A percentile compares a stretch with the other conserved stretches of the same genome.
These are phyloP conservation scores for Carollia perspicillata DNA, from an alignment of 2,113 vertebrate species.

Conservation along the genomic window DNA sequence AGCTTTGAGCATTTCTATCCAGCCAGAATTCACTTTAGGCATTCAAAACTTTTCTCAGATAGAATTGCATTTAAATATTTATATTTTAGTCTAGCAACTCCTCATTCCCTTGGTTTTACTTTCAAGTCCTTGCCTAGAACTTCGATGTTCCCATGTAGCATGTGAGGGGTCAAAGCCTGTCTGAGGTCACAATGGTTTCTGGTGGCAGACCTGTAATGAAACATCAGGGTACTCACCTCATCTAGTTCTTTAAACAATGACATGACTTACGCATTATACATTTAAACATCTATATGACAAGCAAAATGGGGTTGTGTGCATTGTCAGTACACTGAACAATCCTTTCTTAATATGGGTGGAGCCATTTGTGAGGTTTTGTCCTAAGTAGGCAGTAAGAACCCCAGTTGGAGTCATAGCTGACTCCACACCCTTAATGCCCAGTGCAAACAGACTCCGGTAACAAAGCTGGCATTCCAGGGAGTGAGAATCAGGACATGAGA, in stretches of 20 bases:
- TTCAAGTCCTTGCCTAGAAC: neutral
- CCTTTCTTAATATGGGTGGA: neutral
- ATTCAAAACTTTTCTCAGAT: neutral
- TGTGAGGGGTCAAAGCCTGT: rapidly evolving
- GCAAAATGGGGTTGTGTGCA: neutral
- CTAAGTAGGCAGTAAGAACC: neutral
- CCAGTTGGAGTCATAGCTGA: neutral
- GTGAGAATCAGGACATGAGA: neutral
- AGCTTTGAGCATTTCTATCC: neutral
- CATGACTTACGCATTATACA: neutral
- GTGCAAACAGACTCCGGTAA: neutral
- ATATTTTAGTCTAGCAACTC: neutral
- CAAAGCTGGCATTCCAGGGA: neutral
- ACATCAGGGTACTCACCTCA: too few relatives aligned
- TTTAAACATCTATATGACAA: neutral
- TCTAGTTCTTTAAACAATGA: neutral
- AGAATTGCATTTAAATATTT: neutral
- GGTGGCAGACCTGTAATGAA: neutral
- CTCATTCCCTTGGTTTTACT: neutral
- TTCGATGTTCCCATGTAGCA: neutral
- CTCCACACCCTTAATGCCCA: neutral
- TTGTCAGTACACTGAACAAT: neutral
- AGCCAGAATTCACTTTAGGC: neutral
- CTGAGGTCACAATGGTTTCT: neutral
- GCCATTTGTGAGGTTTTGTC: neutral